A percentile compares a stretch with the other conserved stretches of the same genome.
Evolutionary conservation across 2,888 invertebrate genomes (phyloP).

Genomic region (Brachyptera risi): DNA sequence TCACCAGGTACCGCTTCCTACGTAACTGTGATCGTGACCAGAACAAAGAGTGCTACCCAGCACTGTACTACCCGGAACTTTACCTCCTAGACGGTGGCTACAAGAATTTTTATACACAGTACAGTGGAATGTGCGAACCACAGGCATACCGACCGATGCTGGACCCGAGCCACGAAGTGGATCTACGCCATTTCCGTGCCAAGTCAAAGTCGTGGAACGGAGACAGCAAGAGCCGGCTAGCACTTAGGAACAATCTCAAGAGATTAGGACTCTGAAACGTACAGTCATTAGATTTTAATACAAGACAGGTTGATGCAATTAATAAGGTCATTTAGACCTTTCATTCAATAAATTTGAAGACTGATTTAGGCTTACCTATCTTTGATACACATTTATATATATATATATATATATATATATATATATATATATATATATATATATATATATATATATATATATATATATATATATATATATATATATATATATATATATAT

Average conservation of each 20-base stretch:
- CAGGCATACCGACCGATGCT: conserved; percentile 78
- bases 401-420: too few relatives aligned
- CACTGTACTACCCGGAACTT: conserved; percentile 84
- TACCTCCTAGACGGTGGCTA: conserved; percentile 92
- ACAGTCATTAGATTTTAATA: background rate
- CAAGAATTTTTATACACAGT: conserved; percentile 71
- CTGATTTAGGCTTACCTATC: too few relatives aligned
- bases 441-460: too few relatives aligned
- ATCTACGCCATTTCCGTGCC: conserved; percentile 67
- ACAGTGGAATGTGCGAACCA: conserved; percentile 66
- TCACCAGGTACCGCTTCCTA: conserved; percentile 69
- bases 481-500: too few relatives aligned
- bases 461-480: too few relatives aligned
- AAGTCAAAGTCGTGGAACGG: conserved; percentile 72
- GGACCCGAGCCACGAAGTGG: conserved; percentile 70
- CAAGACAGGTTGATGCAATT: background rate
- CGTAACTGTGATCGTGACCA: conserved; percentile 76
- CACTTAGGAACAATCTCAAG: conserved; percentile 28
- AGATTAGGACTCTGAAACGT: conserved; percentile 28
- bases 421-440: too few relatives aligned
- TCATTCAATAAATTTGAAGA: too few relatives aligned
- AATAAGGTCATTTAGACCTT: too few relatives aligned
- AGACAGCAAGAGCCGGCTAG: conserved; percentile 41
- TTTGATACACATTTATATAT: too few relatives aligned
- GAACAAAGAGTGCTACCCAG: conserved; percentile 79